A percentile compares a stretch with the other conserved stretches of the same genome.
Conservation (phyloP, 2,888 invertebrate species). For the Eurois occulta region DNA sequence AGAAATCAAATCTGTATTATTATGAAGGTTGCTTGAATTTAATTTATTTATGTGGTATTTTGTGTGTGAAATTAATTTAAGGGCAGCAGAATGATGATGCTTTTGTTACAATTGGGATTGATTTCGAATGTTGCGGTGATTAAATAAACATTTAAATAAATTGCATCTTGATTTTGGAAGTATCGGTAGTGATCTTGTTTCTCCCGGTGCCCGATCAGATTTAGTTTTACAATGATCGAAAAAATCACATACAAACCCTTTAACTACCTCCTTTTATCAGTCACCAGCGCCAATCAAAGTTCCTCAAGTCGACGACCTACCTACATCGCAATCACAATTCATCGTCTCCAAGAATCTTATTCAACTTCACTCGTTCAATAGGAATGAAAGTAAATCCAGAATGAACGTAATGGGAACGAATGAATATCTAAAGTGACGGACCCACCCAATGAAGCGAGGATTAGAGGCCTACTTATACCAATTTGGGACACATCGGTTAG, state of each 20-base stretch:
- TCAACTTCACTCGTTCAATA: conserved; percentile 75
- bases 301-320: conserved; percentile 17
- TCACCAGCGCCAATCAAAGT: conserved; percentile 31
- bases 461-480: conserved; percentile 62
- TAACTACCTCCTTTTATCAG: background rate
- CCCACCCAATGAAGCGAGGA: conserved; percentile 60
- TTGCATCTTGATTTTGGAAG: background rate
- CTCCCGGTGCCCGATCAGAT: background rate
- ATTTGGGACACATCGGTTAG: conserved; percentile 58
- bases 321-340: conserved; percentile 49
- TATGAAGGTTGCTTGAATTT: conserved; percentile 4
- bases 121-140: background rate
- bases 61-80: background rate
- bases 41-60: background rate
- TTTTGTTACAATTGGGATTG: background rate
- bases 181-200: background rate
- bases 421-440: conserved; percentile 73
- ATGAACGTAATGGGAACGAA: conserved; percentile 68
- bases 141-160: background rate
- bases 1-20: conserved; percentile 33
- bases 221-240: background rate
- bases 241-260: background rate
- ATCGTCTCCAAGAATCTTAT: conserved; percentile 50
- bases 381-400: conserved; percentile 79
- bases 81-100: background rate